These are phyloP conservation scores for Melipona beecheii DNA, from an alignment of 2,888 invertebrate species.

Conservation along the genomic window DNA sequence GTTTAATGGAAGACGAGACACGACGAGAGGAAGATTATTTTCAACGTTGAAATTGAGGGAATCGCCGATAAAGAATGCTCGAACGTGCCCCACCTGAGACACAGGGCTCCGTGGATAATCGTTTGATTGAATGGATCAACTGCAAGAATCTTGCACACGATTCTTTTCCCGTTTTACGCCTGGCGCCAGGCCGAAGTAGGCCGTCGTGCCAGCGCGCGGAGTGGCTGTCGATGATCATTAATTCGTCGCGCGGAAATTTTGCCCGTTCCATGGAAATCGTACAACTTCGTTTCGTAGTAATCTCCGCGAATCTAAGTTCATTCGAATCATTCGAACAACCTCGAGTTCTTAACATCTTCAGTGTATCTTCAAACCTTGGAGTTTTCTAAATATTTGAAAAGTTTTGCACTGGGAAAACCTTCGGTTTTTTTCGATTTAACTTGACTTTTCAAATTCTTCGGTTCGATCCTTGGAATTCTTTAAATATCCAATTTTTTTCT, in stretches of 20 bases:
- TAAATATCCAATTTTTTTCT: too few relatives aligned
- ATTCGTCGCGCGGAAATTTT: not conserved
- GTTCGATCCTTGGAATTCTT: too few relatives aligned
- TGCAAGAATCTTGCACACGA: not conserved
- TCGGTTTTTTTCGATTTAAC: too few relatives aligned
- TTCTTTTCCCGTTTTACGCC: constrained; percentile 15
- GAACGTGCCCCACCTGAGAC: not conserved
- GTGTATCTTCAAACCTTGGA: too few relatives aligned
- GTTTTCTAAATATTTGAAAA: too few relatives aligned
- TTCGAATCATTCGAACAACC: not conserved
- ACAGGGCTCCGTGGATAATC: not conserved
- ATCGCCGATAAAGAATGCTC: not conserved
- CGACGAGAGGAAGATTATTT: not conserved
- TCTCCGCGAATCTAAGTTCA: not conserved
- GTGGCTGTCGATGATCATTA: not conserved
- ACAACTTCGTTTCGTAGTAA: not conserved
- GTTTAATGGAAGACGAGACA: not conserved
- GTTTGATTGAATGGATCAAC: not conserved
- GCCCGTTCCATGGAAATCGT: not conserved
- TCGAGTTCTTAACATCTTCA: too few relatives aligned
- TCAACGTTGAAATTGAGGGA: not conserved
- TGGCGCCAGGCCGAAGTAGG: constrained; percentile 27
- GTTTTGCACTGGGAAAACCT: too few relatives aligned
- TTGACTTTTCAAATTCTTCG: too few relatives aligned
- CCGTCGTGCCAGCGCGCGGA: constrained; percentile 8